Conservation (phyloP, 1,140 invertebrate species). For the Eumaeus atala region DNA sequence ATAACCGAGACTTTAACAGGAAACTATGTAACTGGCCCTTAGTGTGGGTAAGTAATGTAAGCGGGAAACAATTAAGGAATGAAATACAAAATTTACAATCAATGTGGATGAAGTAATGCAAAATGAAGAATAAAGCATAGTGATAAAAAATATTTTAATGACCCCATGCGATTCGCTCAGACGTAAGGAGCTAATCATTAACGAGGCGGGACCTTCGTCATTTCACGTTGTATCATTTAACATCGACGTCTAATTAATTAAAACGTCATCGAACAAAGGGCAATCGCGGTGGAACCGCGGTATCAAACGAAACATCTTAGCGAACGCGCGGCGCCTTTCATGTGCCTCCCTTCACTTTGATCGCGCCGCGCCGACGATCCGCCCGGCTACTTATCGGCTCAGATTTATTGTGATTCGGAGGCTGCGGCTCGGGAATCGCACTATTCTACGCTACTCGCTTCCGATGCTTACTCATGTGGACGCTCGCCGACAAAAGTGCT, state of each 20-base stretch:
- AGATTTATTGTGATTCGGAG: constrained; percentile 71
- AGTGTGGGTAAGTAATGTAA: no score
- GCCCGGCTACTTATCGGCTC: constrained; percentile 68
- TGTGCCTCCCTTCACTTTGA: constrained; percentile 60
- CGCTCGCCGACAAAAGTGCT: constrained; percentile 43
- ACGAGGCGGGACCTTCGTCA: constrained; percentile 37
- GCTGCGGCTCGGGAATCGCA: constrained; percentile 50
- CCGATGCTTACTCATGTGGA: constrained; percentile 45
- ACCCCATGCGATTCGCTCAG: no score
- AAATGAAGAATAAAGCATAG: no score
- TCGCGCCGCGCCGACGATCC: constrained; percentile 63
- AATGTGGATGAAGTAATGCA: no score
- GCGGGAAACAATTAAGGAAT: no score
- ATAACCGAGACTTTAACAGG: no score
- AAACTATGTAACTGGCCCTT: no score
- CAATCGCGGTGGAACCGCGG: constrained; percentile 53
- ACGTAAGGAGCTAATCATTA: no score
- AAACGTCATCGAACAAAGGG: constrained; percentile 61
- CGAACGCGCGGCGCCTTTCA: constrained; percentile 57
- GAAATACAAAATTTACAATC: no score
- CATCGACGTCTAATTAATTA: constrained; percentile 62
- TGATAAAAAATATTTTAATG: no score
- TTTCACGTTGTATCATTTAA: constrained; percentile 42
- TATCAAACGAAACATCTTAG: constrained; percentile 52
- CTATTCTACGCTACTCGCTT: constrained; percentile 39